A percentile compares a stretch with the other conserved stretches of the same genome.
These are phyloP conservation scores for Solenodon paradoxus DNA, from an alignment of 2,113 vertebrate genomes.

Conservation along the genomic window DNA sequence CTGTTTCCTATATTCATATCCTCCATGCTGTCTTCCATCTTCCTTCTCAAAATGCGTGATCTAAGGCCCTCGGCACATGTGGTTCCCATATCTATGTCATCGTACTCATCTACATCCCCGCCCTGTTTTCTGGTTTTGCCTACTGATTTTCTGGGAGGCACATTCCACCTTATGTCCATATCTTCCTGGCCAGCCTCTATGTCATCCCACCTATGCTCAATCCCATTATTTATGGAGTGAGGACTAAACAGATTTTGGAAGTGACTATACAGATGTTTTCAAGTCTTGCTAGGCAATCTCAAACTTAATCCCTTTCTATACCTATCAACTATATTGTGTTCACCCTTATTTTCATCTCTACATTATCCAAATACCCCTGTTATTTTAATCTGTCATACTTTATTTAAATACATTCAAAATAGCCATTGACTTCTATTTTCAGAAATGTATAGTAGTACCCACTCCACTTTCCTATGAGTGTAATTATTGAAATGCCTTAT, in stretches of 20 bases:
- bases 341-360: not conserved
- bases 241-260: too few relatives aligned
- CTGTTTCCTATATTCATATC: slow-evolving; percentile 41
- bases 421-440: not conserved
- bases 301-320: not conserved
- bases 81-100: slow-evolving; percentile 68
- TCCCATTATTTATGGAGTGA: too few relatives aligned
- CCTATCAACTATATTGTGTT: not conserved
- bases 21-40: slow-evolving; percentile 47
- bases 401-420: not conserved
- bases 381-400: not conserved
- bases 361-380: not conserved
- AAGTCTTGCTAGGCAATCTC: not conserved
- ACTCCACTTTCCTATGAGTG: not conserved
- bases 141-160: slow-evolving; percentile 56
- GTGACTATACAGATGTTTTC: slow-evolving; percentile 43
- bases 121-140: slow-evolving; percentile 72
- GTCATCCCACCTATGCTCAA: slow-evolving; percentile 70
- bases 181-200: slow-evolving; percentile 72
- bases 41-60: slow-evolving; percentile 9
- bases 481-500: not conserved
- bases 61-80: slow-evolving; percentile 64
- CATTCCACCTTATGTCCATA: slow-evolving; percentile 56
- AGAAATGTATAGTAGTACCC: not conserved
- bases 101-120: slow-evolving; percentile 54